Evolutionary conservation across 2,797 vertebrate species (phyloP), one percentile per base, ranked within the genome.

Genomic region (Danionella dracula): DNA sequence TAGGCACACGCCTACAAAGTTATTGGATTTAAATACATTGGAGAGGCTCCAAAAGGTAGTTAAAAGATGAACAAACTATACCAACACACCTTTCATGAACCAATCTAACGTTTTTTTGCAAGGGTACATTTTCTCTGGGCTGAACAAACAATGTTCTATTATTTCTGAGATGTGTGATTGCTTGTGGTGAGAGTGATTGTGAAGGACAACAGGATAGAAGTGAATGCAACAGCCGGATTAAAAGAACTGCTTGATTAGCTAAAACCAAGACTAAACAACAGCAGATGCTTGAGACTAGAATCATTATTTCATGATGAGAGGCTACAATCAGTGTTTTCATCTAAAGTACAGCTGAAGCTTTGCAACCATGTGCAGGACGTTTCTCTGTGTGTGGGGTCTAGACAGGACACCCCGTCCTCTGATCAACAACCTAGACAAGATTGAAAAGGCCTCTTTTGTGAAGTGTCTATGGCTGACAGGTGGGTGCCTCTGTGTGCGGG

Each of bases 361-460:
- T 48, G 57, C 31, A 20, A 66, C 56, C 20, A 55, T 38, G 56
- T 53, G 66, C 15, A 46, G 20, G 56, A 40, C 45, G 27, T 13
- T 4, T 65, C 48, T 59, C 51, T 75, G 67, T 75, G 50, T 70
- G 46, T 49, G 38, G 34, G 9, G 38, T 35, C 51, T 55, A 60
- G 66, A 58, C 57, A 38, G 61, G 72, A 60, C 71, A 65, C 41
- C 37, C 38, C 19, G 60, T 76, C 72, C 70, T 78, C 66, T 77
- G 72, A 73, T 73, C 66, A 70, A 50, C 34, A 72, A 78, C 74
- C 71, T 61, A 71, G 69, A 72, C 56, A 55, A 65, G 73, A 77
- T 71, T 70, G 69, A 73, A 77, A 79, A 78, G 58, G 57, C 60
- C 67, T 71, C 59, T 73, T 75, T 73, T 73, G 70, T 75, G 71